phyloP scores from a whole-genome alignment of 2,113 vertebrate species.

The Ia io region DNA sequence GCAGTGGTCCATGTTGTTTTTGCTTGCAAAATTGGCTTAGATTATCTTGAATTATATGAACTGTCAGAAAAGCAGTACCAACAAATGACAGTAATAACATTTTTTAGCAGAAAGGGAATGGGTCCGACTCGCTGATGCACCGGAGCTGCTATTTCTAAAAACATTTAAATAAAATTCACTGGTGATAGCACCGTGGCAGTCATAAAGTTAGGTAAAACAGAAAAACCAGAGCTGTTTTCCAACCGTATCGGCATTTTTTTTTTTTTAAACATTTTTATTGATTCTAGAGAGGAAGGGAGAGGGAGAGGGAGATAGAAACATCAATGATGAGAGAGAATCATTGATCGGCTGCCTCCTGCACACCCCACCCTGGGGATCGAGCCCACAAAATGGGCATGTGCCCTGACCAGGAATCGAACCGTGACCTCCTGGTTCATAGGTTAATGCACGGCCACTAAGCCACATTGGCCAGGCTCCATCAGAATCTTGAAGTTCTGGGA shows the following conservation, averaged over 20 bases:
- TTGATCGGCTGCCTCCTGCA: no score
- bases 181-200: background rate
- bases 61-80: background rate
- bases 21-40: background rate
- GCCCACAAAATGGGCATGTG: no score
- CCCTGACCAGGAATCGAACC: no score
- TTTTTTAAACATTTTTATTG: no score
- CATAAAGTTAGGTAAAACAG: rapidly evolving
- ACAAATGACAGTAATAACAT: background rate
- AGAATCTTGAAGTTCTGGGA: background rate
- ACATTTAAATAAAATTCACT: background rate
- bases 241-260: background rate
- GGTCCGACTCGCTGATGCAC: background rate
- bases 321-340: no score
- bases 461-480: background rate
- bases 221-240: background rate
- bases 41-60: background rate
- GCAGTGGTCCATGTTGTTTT: background rate
- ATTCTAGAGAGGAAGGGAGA: no score
- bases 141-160: background rate
- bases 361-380: no score
- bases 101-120: background rate
- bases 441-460: no score
- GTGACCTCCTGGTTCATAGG: no score
- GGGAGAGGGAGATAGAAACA: no score